Percentiles rank a stretch among this genome's conserved stretches.
Evolutionary conservation across 2,113 vertebrate genomes (phyloP).

Genomic region (Rhizomys pruinosus): DNA sequence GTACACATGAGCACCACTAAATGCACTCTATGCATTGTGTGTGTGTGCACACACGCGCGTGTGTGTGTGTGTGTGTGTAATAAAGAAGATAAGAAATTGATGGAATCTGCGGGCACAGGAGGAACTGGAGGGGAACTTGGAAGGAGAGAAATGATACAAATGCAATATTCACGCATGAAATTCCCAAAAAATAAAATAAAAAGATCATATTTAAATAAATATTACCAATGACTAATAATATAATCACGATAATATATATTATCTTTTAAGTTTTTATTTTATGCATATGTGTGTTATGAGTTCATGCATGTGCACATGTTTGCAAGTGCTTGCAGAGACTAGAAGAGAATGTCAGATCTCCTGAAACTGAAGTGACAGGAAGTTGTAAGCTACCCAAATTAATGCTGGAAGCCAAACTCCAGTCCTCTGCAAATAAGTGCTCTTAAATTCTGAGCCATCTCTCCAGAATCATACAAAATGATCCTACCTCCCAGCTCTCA

Average conservation of each 20-base stretch:
- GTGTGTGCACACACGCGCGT: too few species aligned
- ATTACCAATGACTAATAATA: too few species aligned
- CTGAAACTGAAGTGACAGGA: neutral
- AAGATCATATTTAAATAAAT: neutral
- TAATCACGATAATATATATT: neutral
- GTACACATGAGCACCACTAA: too few species aligned
- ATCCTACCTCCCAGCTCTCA: too few species aligned
- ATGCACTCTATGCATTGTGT: too few species aligned
- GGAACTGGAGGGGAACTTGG: too few species aligned
- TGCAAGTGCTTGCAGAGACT: neutral
- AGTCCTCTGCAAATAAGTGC: neutral
- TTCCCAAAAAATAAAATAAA: too few species aligned
- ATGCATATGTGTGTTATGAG: neutral
- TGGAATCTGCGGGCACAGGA: too few species aligned
- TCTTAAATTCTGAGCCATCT: neutral
- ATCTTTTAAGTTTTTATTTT: neutral
- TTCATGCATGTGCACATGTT: neutral
- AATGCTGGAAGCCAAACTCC: neutral
- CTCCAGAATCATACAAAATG: neutral
- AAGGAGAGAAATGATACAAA: too few species aligned
- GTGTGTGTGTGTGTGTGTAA: too few species aligned
- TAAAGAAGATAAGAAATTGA: too few species aligned
- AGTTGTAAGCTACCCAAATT: neutral
- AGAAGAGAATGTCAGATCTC: neutral
- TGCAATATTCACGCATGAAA: too few species aligned